These are phyloP conservation scores for Volucella inanis DNA, from an alignment of 2,888 invertebrate genomes.

Conservation along the genomic window DNA sequence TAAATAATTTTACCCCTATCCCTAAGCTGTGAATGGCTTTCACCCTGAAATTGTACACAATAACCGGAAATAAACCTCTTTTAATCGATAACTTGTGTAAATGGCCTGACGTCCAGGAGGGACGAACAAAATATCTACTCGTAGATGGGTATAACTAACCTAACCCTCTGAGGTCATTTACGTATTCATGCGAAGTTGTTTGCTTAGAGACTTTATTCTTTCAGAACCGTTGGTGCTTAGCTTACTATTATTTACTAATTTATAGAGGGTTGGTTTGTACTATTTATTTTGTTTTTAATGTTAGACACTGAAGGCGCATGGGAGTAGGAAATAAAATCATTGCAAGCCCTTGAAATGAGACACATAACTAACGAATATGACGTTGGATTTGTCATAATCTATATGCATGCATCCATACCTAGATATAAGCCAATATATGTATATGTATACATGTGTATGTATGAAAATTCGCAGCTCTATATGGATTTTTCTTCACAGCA, in stretches of 20 bases:
- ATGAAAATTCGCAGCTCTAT: too few relatives aligned
- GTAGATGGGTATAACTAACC: not conserved
- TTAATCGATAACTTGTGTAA: constrained; percentile 36
- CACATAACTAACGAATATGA: too few relatives aligned
- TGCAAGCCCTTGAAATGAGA: too few relatives aligned
- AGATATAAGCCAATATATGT: not conserved
- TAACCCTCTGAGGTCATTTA: constrained; percentile 29
- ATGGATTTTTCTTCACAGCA: too few relatives aligned
- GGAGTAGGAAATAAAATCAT: too few relatives aligned
- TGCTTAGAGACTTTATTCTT: constrained; percentile 14
- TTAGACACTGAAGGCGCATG: too few relatives aligned
- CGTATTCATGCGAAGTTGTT: constrained; percentile 5
- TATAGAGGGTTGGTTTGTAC: constrained; percentile 8
- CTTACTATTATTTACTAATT: constrained; percentile 13
- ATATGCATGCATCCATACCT: too few relatives aligned
- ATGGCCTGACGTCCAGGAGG: constrained; percentile 7
- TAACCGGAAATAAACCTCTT: constrained; percentile 44
- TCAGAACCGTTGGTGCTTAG: not conserved
- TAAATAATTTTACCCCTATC: constrained; percentile 10
- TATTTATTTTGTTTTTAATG: not conserved
- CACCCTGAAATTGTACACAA: not conserved
- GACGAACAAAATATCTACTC: not conserved
- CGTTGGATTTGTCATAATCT: too few relatives aligned
- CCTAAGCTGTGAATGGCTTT: not conserved
- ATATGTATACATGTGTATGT: not conserved